Evolutionary conservation across 1,140 invertebrate genomes (phyloP), one percentile per base, ranked within the genome.

Genomic region (Campoletis sonorensis): DNA sequence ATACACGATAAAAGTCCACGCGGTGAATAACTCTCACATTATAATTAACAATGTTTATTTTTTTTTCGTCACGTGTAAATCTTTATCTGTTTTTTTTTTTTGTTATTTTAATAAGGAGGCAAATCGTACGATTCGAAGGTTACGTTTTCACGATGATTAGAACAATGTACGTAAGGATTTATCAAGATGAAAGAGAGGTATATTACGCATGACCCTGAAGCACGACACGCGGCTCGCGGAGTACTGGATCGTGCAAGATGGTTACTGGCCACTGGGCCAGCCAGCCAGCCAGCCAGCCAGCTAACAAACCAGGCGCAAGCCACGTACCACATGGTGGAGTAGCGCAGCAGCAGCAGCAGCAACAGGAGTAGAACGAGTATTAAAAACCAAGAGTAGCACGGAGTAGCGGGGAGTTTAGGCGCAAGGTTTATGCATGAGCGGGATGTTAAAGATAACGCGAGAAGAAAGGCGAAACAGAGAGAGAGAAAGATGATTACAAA

Each of bases 201-300:
- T 21, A 76, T 21, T n/a, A 79, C n/a, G 49, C 54, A 73, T 82
- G 79, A 83, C 78, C 71, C 81, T 79, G 75, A 76, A 77, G 73
- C 83, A 71, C 82, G 79, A 82, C 70, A 83, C 77, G 81, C 84
- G 84, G 79, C 81, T 84, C 79, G 82, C 81, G 80, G 78, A 82
- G 77, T 81, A 86, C 85, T 86, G 85, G 82, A 85, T 85, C 75
- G 68, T 79, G 61, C n/a, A 23, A 76, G 82, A 76, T 80, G 80
- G 30, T 81, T 64, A 79, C 58, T 73, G 40, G 77, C 67, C 71
- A 76, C 77, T 79, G 54, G 81, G 37, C 27, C 54, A 73, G 68
- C 45, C 51, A 79, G 64, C 40, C 67, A 7, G 37, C 27, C 54
- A 73, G 68, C 45, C 51, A 79, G 64, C 40, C 67, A 7, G 16